Conservation (phyloP, 2,113 vertebrate species). For the Crotalus viridis region DNA sequence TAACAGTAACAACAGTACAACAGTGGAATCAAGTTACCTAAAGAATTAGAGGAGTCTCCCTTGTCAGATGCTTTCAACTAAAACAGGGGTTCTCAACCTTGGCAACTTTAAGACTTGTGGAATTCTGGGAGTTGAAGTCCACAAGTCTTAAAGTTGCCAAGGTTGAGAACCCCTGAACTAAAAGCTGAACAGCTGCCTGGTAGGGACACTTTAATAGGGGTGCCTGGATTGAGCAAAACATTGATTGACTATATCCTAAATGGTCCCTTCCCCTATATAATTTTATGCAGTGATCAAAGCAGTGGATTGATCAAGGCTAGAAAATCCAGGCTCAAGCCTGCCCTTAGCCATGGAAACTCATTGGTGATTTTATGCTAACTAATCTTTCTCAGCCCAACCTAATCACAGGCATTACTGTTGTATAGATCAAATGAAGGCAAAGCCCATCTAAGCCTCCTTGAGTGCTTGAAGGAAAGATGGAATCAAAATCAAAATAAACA, state of each 20-base stretch:
- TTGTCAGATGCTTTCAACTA: background rate
- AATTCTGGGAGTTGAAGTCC: no score
- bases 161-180: background rate
- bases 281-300: background rate
- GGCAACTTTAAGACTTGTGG: no score
- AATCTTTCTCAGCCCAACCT: background rate
- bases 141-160: no score
- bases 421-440: background rate
- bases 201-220: background rate
- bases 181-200: background rate
- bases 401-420: background rate
- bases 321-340: background rate
- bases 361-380: background rate
- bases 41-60: background rate
- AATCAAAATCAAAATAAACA: background rate
- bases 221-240: background rate
- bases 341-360: background rate
- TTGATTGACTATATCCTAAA: background rate
- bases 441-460: background rate
- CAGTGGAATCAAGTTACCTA: background rate
- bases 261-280: background rate
- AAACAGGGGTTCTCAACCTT: background rate
- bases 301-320: background rate
- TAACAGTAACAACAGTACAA: background rate
- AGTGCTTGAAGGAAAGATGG: background rate